phyloP scores from a whole-genome alignment of 2,888 invertebrate genomes.

The Piscicola geometra region DNA sequence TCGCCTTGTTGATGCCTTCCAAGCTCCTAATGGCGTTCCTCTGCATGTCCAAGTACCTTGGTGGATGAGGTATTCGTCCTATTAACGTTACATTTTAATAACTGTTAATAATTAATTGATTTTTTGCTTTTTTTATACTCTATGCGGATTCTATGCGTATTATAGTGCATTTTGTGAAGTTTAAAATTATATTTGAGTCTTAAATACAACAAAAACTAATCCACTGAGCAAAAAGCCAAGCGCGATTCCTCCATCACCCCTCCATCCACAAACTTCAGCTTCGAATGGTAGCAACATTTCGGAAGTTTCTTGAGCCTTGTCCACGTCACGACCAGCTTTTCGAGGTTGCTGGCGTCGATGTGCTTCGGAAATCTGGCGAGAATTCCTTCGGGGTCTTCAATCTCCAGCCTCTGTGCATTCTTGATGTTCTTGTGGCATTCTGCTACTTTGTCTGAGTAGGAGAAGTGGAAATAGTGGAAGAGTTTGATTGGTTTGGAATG shows the following conservation, averaged over 20 bases:
- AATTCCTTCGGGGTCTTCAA: constrained; percentile 35
- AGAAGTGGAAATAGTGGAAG: no score
- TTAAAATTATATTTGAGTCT: no score
- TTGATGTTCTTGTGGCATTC: not conserved
- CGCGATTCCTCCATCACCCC: not conserved
- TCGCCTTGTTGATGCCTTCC: constrained; percentile 31
- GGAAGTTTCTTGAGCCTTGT: constrained; percentile 30
- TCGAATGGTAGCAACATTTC: constrained; percentile 9
- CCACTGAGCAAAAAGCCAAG: not conserved
- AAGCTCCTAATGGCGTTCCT: constrained; percentile 22
- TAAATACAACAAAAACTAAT: no score
- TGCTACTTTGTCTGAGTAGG: not conserved
- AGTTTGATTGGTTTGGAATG: no score
- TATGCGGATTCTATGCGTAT: no score
- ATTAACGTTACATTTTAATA: no score
- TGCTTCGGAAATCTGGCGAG: constrained; percentile 17
- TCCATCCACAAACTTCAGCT: constrained; percentile 15
- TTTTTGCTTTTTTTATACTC: no score
- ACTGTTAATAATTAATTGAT: no score
- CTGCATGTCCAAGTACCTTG: constrained; percentile 21
- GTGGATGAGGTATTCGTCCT: no score
- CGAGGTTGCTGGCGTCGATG: constrained; percentile 20
- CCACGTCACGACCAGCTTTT: constrained; percentile 29
- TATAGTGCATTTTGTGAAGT: no score
- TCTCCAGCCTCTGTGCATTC: constrained; percentile 27